A percentile compares a stretch with the other conserved stretches of the same genome.
phyloP scores from a whole-genome alignment of 1,140 invertebrate species.

The Diabrotica undecimpunctata region DNA sequence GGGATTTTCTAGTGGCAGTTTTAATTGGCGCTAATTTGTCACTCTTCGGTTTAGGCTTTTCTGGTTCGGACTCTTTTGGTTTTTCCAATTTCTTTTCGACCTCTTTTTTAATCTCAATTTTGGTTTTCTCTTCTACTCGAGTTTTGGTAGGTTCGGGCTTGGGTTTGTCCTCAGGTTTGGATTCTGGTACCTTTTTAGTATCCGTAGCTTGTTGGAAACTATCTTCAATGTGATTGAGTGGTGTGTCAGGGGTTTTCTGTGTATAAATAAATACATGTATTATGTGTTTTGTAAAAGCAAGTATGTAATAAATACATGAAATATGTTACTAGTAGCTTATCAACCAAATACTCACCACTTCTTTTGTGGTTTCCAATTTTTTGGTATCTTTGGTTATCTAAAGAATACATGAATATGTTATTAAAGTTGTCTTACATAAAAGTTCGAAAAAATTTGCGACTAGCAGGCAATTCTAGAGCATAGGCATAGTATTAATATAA shows the following conservation, averaged over 20 bases:
- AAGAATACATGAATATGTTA: conserved; percentile 6
- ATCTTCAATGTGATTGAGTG: conserved; percentile 50
- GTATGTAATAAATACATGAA: conserved; percentile 8
- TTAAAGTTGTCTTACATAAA: background rate
- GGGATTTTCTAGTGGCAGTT: background rate
- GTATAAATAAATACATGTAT: conserved; percentile 14
- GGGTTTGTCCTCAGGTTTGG: conserved; percentile 47
- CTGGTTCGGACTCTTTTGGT: conserved; percentile 10
- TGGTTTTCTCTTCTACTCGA: conserved; percentile 9
- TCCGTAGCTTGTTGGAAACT: conserved; percentile 38
- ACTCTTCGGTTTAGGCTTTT: background rate
- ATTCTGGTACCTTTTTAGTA: conserved; percentile 41
- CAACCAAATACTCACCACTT: conserved; percentile 39
- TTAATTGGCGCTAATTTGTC: background rate
- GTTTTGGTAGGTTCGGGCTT: conserved; percentile 23
- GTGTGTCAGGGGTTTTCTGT: conserved; percentile 49
- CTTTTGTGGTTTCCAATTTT: conserved; percentile 41
- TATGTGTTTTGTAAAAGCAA: conserved; percentile 6
- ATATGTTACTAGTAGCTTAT: conserved; percentile 3
- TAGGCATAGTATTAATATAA: no score
- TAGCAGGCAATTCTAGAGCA: no score
- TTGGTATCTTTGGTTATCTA: conserved; percentile 29
- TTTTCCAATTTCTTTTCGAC: conserved; percentile 3
- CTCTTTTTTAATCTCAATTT: conserved; percentile 7
- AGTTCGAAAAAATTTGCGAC: no score